Evolutionary conservation across 1,140 invertebrate species (phyloP), one percentile per base, ranked within the genome.

Genomic region (Pristionchus pacificus): DNA sequence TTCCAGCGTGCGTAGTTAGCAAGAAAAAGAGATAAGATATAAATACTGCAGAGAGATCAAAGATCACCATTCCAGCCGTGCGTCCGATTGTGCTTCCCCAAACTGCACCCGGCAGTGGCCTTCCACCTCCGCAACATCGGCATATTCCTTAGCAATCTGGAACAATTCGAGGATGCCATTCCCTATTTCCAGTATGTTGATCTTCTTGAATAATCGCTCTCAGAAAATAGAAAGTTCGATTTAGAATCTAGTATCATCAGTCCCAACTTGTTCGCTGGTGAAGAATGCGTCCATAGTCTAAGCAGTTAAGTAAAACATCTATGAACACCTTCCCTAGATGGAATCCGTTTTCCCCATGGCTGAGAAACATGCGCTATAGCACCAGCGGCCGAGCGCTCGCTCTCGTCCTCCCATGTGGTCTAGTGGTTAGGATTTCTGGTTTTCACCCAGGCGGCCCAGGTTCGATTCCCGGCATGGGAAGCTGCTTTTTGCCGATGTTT

Each of bases 401-500:
- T 49, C 38, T 49, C 38, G 38, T 69, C 57, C 67, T 65, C 62
- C 62, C 61, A 65, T 71, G 38, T 65, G 69, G 69, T 71, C 62
- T 71, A 71, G 62, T 65, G 89, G 89, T 88, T 90, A 90, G 89
- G 89, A 90, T 90, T 90, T 88, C 89, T 89, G 89, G 89, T 89
- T 90, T 88, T 90, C 89, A 90, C 89, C 89, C 89, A 89, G 89
- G 87, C 89, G 89, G 89, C 89, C 89, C 88, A 89, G 89, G 89
- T 90, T 90, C 89, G 88, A 90, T 90, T 90, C 89, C 89, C 89
- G 89, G 90, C 89, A 90, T 88, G 88, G 89, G 89, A 90, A 89
- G 38, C 38, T 49, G n/a, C n/a, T n/a, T n/a, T n/a, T n/a, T n/a
- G n/a, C n/a, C n/a, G n/a, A n/a, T n/a, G n/a, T n/a, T n/a, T n/a